Evolutionary conservation across 2,113 vertebrate genomes (phyloP), one percentile per base, ranked within the genome.

Genomic region (Rhegmatorhina hoffmannsi): DNA sequence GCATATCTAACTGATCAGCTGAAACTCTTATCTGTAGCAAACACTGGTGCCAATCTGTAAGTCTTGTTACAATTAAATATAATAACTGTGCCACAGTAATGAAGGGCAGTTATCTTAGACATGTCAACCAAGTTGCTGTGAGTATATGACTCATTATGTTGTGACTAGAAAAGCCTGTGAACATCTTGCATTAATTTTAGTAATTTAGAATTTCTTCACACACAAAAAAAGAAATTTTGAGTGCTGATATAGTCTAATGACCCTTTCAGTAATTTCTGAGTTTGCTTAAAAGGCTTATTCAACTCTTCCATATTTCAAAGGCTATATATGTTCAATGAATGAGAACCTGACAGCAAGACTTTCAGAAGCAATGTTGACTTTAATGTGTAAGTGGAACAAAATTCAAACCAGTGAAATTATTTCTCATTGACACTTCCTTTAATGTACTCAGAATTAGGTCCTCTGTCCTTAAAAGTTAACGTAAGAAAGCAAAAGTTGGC

Each of bases 231-330:
- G 0, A 46, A 8, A 29, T 21, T 70, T 59, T 80, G 49, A 94
- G 73, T 55, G 25, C 4, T 62, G 58, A 66, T 91, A 60, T 23
- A 47, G 31, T 72, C 46, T 95, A 94, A 93, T 77, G 74, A 73
- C 78, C 24, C 53, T 82, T 89, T 82, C 72, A 85, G 19, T 88
- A 67, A 83, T 88, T 90, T 91, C 72, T 83, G 63, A 34, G 36
- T 93, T 85, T 91, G 20, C 60, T 89, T 91, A 77, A 94, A 91
- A 94, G 70, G 34, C 24, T 93, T 83, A 47, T 80, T 94, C 18
- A 6, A 21, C 24, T 94, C 18, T 47, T 92, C 60, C 59, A 4
- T 88, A 62, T 94, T 94, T 97, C 94, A 95, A 90, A 88, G 50
- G 43, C 46, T 95, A 59, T 59, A 67, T 6, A 2, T 76, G 49